Base-by-base conservation (phyloP, 2,797 vertebrate genomes). In the Sciurus carolinensis region DNA sequence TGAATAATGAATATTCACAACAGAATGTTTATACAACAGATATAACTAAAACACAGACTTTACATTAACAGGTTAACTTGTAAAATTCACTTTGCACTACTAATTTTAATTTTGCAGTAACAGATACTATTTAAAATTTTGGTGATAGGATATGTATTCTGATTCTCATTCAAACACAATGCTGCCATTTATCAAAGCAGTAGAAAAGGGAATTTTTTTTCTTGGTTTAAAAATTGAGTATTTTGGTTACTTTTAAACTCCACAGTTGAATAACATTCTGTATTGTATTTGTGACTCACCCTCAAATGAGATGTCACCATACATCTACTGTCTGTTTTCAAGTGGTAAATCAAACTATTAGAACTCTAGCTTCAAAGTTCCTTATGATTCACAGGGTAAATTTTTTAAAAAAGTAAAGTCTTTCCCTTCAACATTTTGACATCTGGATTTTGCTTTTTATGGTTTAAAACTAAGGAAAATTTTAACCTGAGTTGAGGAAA, bases 81-180 rank as follows among this genome's bases (percentile, higher is more conserved):
- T 18, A 71, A 90, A 82, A 80, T 50, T 73, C 36, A 59, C 76
- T 81, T 95, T 52, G 36, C 13, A 52, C 69, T 79, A 54, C 1
- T 36, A 67, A 59, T 66, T 44, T 95, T 83, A 95, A 87, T 87
- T 90, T 73, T 90, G 52, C 39, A 93, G 71, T 91, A 64, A 64
- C 26, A 77, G 18, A n/a, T 30, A 83, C 30, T 50, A 73, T 47
- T 76, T 88, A 80, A 76, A 96, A 71, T 85, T 33, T 72, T 64
- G 75, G 72, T 22, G 57, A 77, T 22, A 88, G 28, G 17, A 59
- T 54, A 7, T 22, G 18, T 47, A 36, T 62, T 86, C 50, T n/a
- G 57, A 57, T 59, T 95, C 67, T 86, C 91, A 67, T 71, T 96
- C 50, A 95, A 96, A 85, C 72, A 88, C 47, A 86, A 30, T 39